Percentiles rank a stretch among this genome's conserved stretches.
Conservation (phyloP, 2,113 vertebrate genomes). For the Fulmarus glacialis region DNA sequence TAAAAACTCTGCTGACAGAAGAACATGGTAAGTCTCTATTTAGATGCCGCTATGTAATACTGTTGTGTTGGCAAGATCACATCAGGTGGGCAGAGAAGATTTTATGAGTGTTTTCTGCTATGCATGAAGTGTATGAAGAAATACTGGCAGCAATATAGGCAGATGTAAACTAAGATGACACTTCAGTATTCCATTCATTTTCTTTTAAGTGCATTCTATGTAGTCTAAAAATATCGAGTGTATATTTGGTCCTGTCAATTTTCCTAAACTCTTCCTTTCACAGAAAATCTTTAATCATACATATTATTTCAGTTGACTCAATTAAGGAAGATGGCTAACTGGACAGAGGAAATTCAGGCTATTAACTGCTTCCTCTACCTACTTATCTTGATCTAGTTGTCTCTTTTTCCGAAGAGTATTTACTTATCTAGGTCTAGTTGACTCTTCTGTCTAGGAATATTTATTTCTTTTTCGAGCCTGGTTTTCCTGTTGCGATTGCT, state of each 20-base stretch:
- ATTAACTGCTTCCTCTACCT: neutral
- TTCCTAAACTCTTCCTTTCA: neutral
- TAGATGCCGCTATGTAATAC: neutral
- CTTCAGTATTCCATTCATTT: neutral
- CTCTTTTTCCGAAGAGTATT: neutral
- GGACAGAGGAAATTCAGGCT: neutral
- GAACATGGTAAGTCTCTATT: neutral
- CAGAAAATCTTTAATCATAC: neutral
- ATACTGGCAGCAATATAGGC: neutral
- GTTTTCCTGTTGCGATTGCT: neutral
- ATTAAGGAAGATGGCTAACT: neutral
- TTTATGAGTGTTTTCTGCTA: neutral
- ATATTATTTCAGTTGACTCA: neutral
- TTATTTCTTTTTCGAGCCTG: neutral
- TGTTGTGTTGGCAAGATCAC: neutral
- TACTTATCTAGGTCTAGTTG: neutral
- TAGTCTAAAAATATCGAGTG: neutral
- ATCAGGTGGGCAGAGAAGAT: neutral
- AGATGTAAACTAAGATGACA: neutral
- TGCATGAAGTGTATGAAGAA: neutral
- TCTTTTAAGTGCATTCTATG: neutral
- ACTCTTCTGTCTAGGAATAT: neutral
- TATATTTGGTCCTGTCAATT: neutral
- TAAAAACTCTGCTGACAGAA: neutral
- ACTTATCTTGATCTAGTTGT: neutral